Conservation (phyloP, 2,113 vertebrate species). For the Cephalopholis sonnerati region DNA sequence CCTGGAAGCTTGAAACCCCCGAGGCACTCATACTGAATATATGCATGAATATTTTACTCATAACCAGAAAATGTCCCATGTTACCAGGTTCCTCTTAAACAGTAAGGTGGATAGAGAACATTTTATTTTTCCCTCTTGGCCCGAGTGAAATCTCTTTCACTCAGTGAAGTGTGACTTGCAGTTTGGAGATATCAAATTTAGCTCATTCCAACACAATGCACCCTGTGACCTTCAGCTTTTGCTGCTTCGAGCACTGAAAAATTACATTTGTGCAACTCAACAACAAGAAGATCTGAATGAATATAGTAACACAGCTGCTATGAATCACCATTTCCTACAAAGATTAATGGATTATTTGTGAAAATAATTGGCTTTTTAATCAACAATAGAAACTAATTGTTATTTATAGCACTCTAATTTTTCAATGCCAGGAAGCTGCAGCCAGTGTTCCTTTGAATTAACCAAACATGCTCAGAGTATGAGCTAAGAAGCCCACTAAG, state of each 20-base stretch:
- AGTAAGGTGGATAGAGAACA: background rate
- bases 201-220: background rate
- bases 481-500: background rate
- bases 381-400: background rate
- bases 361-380: background rate
- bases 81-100: background rate
- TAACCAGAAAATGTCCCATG: constrained; percentile 11
- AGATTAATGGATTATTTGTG: background rate
- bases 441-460: background rate
- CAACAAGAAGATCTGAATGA: background rate
- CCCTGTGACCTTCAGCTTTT: background rate
- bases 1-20: constrained; percentile 4
- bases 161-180: background rate
- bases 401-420: background rate
- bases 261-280: background rate
- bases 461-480: background rate
- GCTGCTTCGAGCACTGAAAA: background rate
- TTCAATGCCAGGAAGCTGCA: background rate
- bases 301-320: background rate
- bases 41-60: background rate
- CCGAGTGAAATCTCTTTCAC: background rate
- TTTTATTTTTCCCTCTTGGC: background rate
- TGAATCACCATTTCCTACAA: background rate
- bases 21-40: constrained; percentile 13
- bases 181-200: constrained; percentile 14